phyloP scores from a whole-genome alignment of 2,888 invertebrate species.

The Chirona hameri region DNA sequence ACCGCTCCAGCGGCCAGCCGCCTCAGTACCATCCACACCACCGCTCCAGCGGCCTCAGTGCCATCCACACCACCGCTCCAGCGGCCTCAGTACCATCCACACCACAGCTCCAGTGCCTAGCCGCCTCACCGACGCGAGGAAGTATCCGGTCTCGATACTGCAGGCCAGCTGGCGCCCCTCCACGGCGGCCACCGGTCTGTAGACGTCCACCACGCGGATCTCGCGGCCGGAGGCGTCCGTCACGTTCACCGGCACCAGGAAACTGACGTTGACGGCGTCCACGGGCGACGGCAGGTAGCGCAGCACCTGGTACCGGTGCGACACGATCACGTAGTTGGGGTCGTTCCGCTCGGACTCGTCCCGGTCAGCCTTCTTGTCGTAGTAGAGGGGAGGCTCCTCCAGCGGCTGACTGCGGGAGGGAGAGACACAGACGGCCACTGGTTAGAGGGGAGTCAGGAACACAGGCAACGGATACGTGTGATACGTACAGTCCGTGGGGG shows the following conservation, averaged over 20 bases:
- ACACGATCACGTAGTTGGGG: slow-evolving; percentile 4
- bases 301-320: slow-evolving; percentile 27
- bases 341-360: slow-evolving; percentile 29
- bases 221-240: neutral
- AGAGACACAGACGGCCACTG: neutral
- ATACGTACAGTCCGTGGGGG: too few species aligned
- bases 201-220: slow-evolving; percentile 23
- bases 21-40: too few species aligned
- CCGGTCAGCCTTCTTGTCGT: slow-evolving; percentile 23
- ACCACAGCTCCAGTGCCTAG: neutral
- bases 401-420: slow-evolving; percentile 3
- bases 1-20: too few species aligned
- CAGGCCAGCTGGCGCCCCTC: neutral
- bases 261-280: slow-evolving; percentile 5
- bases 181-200: neutral
- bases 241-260: slow-evolving; percentile 28
- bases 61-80: too few species aligned
- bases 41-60: too few species aligned
- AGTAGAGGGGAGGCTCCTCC: slow-evolving; percentile 26
- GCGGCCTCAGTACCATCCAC: too few species aligned
- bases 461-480: too few species aligned
- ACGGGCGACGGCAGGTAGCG: slow-evolving; percentile 24
- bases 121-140: neutral
- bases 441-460: neutral
- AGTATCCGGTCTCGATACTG: neutral